These are phyloP conservation scores for Idaea dimidiata DNA, from an alignment of 2,888 invertebrate genomes.

Conservation along the genomic window DNA sequence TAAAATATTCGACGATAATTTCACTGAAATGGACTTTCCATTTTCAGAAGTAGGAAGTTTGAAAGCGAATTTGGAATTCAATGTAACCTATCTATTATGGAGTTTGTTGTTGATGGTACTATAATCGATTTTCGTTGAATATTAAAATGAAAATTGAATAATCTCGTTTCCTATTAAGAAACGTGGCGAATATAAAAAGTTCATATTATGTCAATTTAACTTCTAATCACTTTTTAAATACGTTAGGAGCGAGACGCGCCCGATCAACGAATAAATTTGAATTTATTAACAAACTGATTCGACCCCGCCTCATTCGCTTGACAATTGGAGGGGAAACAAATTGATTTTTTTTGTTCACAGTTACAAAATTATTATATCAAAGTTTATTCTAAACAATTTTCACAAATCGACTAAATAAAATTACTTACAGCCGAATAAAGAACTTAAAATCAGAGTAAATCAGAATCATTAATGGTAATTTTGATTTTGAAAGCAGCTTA, in stretches of 20 bases:
- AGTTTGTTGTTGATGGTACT: conserved; percentile 15
- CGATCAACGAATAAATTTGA: conserved; percentile 80
- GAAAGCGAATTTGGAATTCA: background rate
- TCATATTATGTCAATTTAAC: conserved; percentile 80
- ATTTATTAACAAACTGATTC: conserved; percentile 74
- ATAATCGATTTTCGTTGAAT: conserved; percentile 39
- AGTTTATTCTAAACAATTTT: too few relatives aligned
- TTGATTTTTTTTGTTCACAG: conserved; percentile 55
- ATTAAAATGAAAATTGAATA: conserved; percentile 69
- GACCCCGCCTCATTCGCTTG: conserved; percentile 55
- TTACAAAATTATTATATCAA: background rate
- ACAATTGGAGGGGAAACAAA: conserved; percentile 70
- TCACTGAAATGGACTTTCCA: conserved; percentile 14
- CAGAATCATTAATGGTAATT: too few relatives aligned
- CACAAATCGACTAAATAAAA: too few relatives aligned
- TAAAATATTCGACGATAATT: conserved; percentile 12
- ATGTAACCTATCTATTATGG: background rate
- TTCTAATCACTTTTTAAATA: conserved; percentile 80
- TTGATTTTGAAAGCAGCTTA: too few relatives aligned
- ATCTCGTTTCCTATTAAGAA: conserved; percentile 68
- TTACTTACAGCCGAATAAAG: too few relatives aligned
- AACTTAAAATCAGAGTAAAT: too few relatives aligned
- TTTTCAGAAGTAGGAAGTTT: background rate
- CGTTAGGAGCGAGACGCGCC: conserved; percentile 69
- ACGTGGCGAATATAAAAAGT: conserved; percentile 68